These are phyloP conservation scores for Pseudorhombus dupliciocellatus DNA, from an alignment of 2,113 vertebrate species.

Conservation along the genomic window DNA sequence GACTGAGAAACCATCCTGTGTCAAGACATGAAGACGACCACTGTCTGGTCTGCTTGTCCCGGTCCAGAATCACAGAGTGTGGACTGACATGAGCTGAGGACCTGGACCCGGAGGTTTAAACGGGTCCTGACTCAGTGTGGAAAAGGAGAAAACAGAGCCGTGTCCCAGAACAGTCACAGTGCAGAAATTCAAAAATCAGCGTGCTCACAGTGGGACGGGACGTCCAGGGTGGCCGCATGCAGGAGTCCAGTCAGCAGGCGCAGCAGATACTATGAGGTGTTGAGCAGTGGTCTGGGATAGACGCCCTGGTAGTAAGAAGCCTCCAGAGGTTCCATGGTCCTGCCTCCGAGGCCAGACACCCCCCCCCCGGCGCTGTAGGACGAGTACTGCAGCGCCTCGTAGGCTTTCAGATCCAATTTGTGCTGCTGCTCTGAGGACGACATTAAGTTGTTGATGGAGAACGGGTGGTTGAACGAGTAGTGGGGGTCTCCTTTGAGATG, in stretches of 20 bases:
- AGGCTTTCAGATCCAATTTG: slow-evolving; percentile 99
- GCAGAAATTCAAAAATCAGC: slow-evolving; percentile 33
- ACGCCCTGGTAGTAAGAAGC: slow-evolving; percentile 98
- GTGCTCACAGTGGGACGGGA: slow-evolving; percentile 41
- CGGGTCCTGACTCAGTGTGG: slow-evolving; percentile 23
- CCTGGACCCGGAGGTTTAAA: neutral
- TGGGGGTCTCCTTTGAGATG: slow-evolving; percentile 96
- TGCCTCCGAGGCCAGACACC: slow-evolving; percentile 84
- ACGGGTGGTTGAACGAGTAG: slow-evolving; percentile 98
- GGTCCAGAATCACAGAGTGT: too few species aligned
- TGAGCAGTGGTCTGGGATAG: slow-evolving; percentile 96
- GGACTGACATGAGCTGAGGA: neutral
- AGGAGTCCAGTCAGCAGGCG: slow-evolving; percentile 22
- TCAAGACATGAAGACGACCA: too few species aligned
- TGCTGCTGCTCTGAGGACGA: slow-evolving; percentile 97
- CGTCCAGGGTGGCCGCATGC: slow-evolving; percentile 55
- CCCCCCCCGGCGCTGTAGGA: slow-evolving; percentile 85
- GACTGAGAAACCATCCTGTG: too few species aligned
- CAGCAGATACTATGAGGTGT: slow-evolving; percentile 88
- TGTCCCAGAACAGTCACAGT: slow-evolving; percentile 56
- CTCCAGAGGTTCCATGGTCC: slow-evolving; percentile 91
- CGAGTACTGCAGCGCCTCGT: slow-evolving; percentile 93
- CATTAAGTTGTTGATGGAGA: slow-evolving; percentile 99
- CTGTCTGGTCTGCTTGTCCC: too few species aligned
- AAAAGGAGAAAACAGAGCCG: slow-evolving; percentile 40